phyloP scores from a whole-genome alignment of 2,113 vertebrate genomes.

The Mustelus asterias region DNA sequence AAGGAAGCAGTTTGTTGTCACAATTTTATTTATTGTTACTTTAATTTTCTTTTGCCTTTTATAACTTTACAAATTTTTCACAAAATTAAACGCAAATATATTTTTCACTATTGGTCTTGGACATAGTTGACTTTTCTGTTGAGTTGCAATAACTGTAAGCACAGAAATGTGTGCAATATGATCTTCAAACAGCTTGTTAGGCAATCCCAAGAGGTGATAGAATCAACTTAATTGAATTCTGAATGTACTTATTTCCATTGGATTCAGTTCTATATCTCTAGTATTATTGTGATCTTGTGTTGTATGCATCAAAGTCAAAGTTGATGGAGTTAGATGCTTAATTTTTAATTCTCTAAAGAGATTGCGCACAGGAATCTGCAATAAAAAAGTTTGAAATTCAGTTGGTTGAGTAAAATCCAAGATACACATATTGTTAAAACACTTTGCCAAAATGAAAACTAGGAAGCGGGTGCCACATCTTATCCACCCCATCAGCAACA shows the following conservation, averaged over 20 bases:
- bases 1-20: not conserved
- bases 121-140: conserved; percentile 7
- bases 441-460: no score
- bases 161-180: not conserved
- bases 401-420: not conserved
- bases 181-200: not conserved
- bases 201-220: conserved; percentile 38
- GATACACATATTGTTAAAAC: not conserved
- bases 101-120: not conserved
- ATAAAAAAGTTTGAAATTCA: conserved; percentile 38
- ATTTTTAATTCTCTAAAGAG: conserved; percentile 63
- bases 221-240: conserved; percentile 65
- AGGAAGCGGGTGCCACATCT: no score
- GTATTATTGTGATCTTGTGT: conserved; percentile 51
- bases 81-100: not conserved
- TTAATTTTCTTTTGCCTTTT: not conserved
- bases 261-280: conserved; percentile 64
- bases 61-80: not conserved
- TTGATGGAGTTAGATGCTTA: conserved; percentile 58
- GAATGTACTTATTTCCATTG: conserved; percentile 77
- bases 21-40: not conserved
- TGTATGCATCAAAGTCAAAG: conserved; percentile 71
- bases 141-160: not conserved
- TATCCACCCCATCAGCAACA: no score
- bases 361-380: conserved; percentile 61